Percentiles rank a stretch among this genome's conserved stretches.
phyloP scores from a whole-genome alignment of 2,113 vertebrate genomes.

The Sinocyclocheilus rhinocerous region DNA sequence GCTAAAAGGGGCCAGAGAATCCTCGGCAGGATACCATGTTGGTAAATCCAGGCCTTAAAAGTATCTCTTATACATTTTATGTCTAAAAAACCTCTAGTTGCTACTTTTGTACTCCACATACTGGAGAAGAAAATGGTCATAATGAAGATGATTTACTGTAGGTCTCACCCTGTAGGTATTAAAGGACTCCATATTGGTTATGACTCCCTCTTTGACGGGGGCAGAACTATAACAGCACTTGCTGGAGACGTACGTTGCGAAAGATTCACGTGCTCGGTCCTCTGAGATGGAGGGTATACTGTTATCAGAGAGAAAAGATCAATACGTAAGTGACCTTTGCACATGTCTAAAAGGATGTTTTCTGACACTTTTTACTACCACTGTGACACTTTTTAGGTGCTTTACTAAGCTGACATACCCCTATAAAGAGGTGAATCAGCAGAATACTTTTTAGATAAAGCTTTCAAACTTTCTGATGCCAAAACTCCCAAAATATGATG shows the following conservation, averaged over 20 bases:
- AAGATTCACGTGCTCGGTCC: slow-evolving; percentile 57
- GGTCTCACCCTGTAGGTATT: slow-evolving; percentile 71
- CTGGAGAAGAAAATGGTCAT: neutral
- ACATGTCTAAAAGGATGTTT: neutral
- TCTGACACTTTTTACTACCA: too few species aligned
- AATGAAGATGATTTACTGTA: neutral
- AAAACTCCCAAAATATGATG: too few species aligned
- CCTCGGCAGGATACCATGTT: neutral
- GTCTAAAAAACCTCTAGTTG: neutral
- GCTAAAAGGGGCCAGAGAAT: neutral
- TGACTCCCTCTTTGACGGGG: slow-evolving; percentile 65
- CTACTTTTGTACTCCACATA: neutral
- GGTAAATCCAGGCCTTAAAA: neutral
- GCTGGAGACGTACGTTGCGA: slow-evolving; percentile 49
- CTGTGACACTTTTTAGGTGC: too few species aligned
- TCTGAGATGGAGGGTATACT: slow-evolving; percentile 71
- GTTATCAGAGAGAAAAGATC: neutral
- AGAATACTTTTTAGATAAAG: too few species aligned
- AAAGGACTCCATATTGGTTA: slow-evolving; percentile 68
- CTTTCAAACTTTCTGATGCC: too few species aligned
- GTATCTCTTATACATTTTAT: neutral
- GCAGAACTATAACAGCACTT: slow-evolving; percentile 65
- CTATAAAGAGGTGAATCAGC: too few species aligned
- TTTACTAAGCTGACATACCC: too few species aligned
- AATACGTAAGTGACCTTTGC: neutral